phyloP scores from a whole-genome alignment of 1,140 invertebrate genomes.

The Neodiprion fabricii region DNA sequence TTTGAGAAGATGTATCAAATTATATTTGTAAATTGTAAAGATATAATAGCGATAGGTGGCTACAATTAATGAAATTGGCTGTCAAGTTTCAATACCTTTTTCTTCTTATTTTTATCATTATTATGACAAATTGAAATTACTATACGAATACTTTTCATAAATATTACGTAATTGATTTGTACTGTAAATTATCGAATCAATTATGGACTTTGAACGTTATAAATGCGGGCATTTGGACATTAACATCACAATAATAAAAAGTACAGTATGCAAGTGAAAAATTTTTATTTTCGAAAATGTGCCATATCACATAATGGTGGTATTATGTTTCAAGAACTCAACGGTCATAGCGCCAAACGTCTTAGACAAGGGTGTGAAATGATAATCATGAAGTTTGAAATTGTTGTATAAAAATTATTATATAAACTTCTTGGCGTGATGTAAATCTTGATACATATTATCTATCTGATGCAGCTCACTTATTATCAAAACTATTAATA shows the following conservation, averaged over 20 bases:
- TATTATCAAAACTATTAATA: constrained; percentile 25
- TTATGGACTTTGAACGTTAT: constrained; percentile 27
- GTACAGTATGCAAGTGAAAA: constrained; percentile 3
- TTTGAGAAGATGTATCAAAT: constrained; percentile 51
- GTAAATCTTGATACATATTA: no score
- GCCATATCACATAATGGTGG: constrained; percentile 35
- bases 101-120: constrained; percentile 19
- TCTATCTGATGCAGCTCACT: no score
- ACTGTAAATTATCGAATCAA: constrained; percentile 35
- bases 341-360: no score
- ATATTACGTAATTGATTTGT: constrained; percentile 22
- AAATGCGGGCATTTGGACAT: constrained; percentile 43
- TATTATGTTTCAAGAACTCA: background rate
- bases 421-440: constrained; percentile 15
- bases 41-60: constrained; percentile 35
- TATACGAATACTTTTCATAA: constrained; percentile 23
- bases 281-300: constrained; percentile 34
- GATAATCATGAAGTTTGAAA: background rate
- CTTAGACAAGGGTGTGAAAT: no score
- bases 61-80: constrained; percentile 18
- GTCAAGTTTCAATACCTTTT: constrained; percentile 27
- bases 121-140: constrained; percentile 27
- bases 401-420: constrained; percentile 25
- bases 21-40: constrained; percentile 60
- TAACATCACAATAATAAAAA: constrained; percentile 30